Conservation (phyloP, 2,888 invertebrate species). For the Thymelicus sylvestris region DNA sequence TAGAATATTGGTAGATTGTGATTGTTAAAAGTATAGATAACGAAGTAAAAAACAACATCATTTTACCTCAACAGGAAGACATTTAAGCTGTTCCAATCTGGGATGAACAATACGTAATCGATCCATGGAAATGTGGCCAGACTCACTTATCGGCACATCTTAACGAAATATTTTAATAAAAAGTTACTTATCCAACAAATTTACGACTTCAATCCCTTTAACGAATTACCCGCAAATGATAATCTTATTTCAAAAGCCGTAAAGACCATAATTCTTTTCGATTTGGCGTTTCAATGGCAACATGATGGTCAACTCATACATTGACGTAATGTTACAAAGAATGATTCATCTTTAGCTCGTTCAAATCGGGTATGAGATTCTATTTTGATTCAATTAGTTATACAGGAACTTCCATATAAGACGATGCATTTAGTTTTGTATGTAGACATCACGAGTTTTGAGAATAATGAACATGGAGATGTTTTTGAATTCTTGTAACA, state of each 20-base stretch:
- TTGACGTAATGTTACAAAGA: slow-evolving; percentile 70
- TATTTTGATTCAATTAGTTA: slow-evolving; percentile 78
- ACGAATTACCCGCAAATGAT: slow-evolving; percentile 18
- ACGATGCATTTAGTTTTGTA: slow-evolving; percentile 51
- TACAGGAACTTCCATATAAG: slow-evolving; percentile 66
- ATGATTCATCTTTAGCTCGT: slow-evolving; percentile 73
- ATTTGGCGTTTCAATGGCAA: slow-evolving; percentile 29
- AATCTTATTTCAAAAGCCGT: slow-evolving; percentile 55
- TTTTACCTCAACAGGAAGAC: slow-evolving; percentile 66
- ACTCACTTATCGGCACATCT: slow-evolving; percentile 70
- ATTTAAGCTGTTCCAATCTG: slow-evolving; percentile 61
- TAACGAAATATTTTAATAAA: slow-evolving; percentile 74
- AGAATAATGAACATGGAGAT: not conserved
- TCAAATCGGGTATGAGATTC: slow-evolving; percentile 74
- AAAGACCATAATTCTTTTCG: slow-evolving; percentile 52
- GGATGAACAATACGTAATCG: slow-evolving; percentile 65
- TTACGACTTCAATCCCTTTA: slow-evolving; percentile 40
- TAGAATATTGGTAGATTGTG: not conserved
- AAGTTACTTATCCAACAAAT: slow-evolving; percentile 58
- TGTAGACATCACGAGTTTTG: slow-evolving; percentile 13
- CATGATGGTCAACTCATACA: slow-evolving; percentile 54
- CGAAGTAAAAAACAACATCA: slow-evolving; percentile 60
- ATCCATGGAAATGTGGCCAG: slow-evolving; percentile 69
- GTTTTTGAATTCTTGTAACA: not conserved
- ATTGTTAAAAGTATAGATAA: slow-evolving; percentile 52